phyloP scores from a whole-genome alignment of 2,797 vertebrate species.

The Helicolenus hilgendorfi region DNA sequence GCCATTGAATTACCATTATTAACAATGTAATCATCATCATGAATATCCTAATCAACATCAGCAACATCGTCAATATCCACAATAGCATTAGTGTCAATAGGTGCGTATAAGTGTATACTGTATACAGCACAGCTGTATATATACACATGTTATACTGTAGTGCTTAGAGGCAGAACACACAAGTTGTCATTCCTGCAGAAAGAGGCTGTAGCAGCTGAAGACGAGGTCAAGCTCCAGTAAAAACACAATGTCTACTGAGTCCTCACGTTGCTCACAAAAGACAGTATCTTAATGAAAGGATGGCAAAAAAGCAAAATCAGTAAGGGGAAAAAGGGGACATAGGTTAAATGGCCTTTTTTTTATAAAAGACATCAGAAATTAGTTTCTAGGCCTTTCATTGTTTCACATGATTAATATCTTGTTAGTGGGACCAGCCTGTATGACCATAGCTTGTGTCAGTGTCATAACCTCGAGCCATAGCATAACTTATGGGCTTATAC shows the following conservation, averaged over 20 bases:
- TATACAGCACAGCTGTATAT: not conserved
- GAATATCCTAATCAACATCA: too few relatives aligned
- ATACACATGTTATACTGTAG: not conserved
- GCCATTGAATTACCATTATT: too few relatives aligned
- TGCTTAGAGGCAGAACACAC: not conserved
- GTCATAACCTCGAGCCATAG: slow-evolving; percentile 59
- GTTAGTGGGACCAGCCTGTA: slow-evolving; percentile 15
- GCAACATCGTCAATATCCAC: too few relatives aligned
- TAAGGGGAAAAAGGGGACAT: slow-evolving; percentile 15
- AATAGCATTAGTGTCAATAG: too few relatives aligned
- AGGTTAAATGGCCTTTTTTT: slow-evolving; percentile 51
- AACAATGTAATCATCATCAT: too few relatives aligned
- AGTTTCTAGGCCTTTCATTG: slow-evolving; percentile 58
- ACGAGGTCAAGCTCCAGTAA: slow-evolving; percentile 8
- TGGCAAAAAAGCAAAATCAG: not conserved
- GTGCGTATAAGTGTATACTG: not conserved
- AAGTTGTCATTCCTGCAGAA: slow-evolving; percentile 3
- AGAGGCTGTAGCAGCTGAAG: slow-evolving; percentile 4
- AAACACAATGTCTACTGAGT: not conserved
- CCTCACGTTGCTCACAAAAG: not conserved
- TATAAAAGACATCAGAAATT: slow-evolving; percentile 73
- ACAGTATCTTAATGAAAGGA: slow-evolving; percentile 8
- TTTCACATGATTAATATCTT: slow-evolving; percentile 52
- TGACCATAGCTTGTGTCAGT: slow-evolving; percentile 51
- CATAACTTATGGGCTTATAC: slow-evolving; percentile 46